A percentile compares a stretch with the other conserved stretches of the same genome.
These are phyloP conservation scores for Callithrix jacchus DNA, from an alignment of 2,113 vertebrate genomes.

Conservation along the genomic window DNA sequence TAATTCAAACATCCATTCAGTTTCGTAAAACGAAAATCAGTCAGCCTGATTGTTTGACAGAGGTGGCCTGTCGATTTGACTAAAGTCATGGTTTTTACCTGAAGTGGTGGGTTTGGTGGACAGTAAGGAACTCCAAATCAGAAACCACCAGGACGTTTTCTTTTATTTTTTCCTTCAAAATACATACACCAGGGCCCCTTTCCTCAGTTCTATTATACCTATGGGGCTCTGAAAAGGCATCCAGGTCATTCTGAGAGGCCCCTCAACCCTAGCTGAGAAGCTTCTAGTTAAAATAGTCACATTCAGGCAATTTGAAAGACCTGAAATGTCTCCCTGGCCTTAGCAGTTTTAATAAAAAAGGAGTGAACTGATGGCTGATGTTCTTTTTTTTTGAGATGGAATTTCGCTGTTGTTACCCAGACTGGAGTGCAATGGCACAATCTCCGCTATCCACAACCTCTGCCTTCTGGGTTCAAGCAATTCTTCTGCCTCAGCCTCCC, in stretches of 20 bases:
- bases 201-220: neutral
- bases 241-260: neutral
- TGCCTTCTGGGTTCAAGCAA: too few relatives aligned
- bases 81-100: neutral
- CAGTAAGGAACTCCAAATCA: neutral
- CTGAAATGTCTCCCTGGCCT: neutral
- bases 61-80: neutral
- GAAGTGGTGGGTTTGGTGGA: neutral
- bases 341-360: neutral
- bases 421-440: too few relatives aligned
- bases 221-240: neutral
- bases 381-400: too few relatives aligned
- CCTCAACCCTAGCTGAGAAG: rapidly evolving
- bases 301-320: neutral
- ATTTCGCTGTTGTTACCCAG: too few relatives aligned
- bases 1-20: neutral
- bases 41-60: neutral
- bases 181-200: neutral
- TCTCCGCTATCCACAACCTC: too few relatives aligned
- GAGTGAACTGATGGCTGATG: neutral
- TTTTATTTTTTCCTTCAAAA: neutral
- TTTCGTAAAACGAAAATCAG: neutral
- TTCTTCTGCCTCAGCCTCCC: too few relatives aligned
- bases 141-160: neutral
- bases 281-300: neutral